These are phyloP conservation scores for Apodemus speciosus DNA, from an alignment of 2,113 vertebrate species.

Conservation along the genomic window DNA sequence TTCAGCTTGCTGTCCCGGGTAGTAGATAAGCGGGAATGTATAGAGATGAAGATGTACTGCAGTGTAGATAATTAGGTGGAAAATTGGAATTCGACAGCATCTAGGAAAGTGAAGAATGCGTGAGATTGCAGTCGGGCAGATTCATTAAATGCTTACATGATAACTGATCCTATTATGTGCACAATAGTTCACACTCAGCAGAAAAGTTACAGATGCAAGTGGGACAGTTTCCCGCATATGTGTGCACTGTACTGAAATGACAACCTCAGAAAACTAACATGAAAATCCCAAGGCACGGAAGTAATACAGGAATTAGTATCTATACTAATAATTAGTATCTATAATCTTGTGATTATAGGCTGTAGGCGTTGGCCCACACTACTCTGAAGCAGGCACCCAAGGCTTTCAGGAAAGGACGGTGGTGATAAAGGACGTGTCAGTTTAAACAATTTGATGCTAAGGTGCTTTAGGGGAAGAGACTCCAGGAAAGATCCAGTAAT, in stretches of 20 bases:
- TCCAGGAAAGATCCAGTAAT: not conserved
- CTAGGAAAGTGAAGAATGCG: not conserved
- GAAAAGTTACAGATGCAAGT: not conserved
- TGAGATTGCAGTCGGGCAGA: not conserved
- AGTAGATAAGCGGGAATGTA: not conserved
- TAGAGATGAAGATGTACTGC: not conserved
- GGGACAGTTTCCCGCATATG: not conserved
- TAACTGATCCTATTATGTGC: not conserved
- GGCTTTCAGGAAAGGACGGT: not conserved
- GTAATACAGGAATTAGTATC: not conserved
- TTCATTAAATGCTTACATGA: not conserved
- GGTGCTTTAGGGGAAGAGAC: not conserved
- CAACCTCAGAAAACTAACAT: not conserved
- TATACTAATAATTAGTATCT: not conserved
- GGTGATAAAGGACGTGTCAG: not conserved
- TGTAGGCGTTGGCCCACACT: not conserved
- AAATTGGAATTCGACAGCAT: not conserved
- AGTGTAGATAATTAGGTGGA: not conserved
- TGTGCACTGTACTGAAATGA: not conserved
- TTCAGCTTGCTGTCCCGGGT: fast-evolving
- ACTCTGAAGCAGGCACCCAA: not conserved
- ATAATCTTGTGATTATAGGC: not conserved
- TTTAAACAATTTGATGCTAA: not conserved
- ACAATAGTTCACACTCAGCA: not conserved
- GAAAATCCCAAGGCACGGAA: not conserved